phyloP scores from a whole-genome alignment of 2,888 invertebrate genomes.

The Byasa hedistus region DNA sequence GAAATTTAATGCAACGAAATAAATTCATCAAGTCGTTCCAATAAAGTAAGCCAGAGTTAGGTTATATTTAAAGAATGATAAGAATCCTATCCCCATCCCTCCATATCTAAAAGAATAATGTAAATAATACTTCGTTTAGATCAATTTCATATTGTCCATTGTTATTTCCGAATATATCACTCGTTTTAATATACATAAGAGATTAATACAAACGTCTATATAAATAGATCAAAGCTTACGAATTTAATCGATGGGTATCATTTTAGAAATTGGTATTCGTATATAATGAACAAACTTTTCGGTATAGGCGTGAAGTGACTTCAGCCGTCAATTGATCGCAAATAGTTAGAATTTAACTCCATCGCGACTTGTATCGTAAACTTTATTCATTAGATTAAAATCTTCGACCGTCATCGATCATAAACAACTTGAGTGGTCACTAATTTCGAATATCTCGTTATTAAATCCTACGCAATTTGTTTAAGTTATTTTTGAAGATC shows the following conservation, averaged over 20 bases:
- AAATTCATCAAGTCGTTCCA: no score
- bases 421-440: not conserved
- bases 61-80: no score
- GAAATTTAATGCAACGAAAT: constrained; percentile 2
- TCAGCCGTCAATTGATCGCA: constrained; percentile 19
- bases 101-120: no score
- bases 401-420: not conserved
- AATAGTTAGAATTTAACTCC: constrained; percentile 18
- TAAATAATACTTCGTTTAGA: no score
- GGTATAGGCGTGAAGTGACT: constrained; percentile 10
- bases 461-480: no score
- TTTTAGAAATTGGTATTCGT: not conserved
- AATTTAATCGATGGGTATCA: not conserved
- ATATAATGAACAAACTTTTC: constrained; percentile 26
- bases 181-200: no score
- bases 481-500: no score
- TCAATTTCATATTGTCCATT: not conserved
- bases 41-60: no score
- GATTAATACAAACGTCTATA: no score
- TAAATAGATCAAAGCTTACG: not conserved
- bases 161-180: not conserved
- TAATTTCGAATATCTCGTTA: not conserved
- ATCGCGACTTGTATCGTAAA: not conserved
- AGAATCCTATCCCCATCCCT: no score
- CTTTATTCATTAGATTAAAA: constrained; percentile 16